These are phyloP conservation scores for Epizoanthus illoricatus DNA, from an alignment of 92 coral and sea anemone species.

Conservation along the genomic window DNA sequence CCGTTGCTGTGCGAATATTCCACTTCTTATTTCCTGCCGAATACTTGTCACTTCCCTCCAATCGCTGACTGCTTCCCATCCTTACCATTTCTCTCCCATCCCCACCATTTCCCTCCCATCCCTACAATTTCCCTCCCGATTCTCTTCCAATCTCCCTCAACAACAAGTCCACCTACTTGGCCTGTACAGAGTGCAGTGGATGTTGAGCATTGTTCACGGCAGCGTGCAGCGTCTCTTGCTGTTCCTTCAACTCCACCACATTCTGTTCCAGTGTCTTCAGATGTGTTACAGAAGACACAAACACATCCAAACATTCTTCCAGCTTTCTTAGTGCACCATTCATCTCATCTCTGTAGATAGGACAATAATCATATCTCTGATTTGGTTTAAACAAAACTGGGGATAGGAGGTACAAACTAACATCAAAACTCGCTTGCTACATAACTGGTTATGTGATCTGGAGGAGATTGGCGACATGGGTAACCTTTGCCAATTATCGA, in stretches of 20 bases:
- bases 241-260: conserved; percentile 80
- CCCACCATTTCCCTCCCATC: neutral
- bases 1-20: too few species aligned
- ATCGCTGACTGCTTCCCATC: too few species aligned
- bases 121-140: neutral
- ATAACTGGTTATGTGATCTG: too few species aligned
- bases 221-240: conserved; percentile 78
- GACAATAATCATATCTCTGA: neutral
- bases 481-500: too few species aligned
- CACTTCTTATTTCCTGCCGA: too few species aligned
- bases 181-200: conserved; percentile 89
- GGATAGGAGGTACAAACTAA: neutral
- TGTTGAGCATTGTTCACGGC: conserved; percentile 85
- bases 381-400: neutral
- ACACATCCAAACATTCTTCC: conserved; percentile 71
- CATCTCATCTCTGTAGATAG: conserved; percentile 72
- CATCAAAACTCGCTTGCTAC: neutral
- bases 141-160: neutral
- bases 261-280: conserved; percentile 76
- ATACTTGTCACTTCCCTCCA: too few species aligned
- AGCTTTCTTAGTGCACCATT: conserved; percentile 61
- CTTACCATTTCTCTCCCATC: too few species aligned
- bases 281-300: conserved; percentile 71
- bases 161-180: conserved; percentile 68
- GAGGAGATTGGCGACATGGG: too few species aligned